Percentiles rank a stretch among this genome's conserved stretches.
Evolutionary conservation across 2,113 vertebrate species (phyloP).

Genomic region (Paraplagusia blochii): DNA sequence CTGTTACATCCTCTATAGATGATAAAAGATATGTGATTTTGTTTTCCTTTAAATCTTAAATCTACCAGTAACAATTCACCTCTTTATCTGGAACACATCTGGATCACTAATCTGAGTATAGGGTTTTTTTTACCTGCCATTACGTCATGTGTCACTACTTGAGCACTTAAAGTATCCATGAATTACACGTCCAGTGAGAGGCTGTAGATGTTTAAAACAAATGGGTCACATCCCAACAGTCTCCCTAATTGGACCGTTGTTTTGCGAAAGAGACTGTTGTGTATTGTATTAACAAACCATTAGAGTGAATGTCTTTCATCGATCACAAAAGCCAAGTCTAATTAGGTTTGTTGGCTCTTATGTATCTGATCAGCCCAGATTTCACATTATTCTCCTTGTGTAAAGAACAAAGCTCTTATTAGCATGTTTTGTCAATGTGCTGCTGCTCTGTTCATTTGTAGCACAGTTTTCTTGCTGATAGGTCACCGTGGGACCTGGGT

Average conservation of each 20-base stretch:
- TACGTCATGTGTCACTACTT: constrained; percentile 50
- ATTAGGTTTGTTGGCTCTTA: constrained; percentile 53
- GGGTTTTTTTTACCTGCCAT: constrained; percentile 34
- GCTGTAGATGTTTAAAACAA: constrained; percentile 69
- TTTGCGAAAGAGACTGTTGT: constrained; percentile 46
- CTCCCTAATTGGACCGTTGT: constrained; percentile 64
- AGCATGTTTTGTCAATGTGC: constrained; percentile 42
- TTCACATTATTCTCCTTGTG: constrained; percentile 41
- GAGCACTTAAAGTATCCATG: constrained; percentile 19
- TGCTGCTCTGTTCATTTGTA: constrained; percentile 26
- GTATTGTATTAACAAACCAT: constrained; percentile 68
- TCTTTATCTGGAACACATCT: constrained; percentile 9
- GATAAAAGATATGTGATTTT: too few species aligned
- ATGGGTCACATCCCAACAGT: constrained; percentile 64
- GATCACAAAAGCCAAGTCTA: constrained; percentile 55
- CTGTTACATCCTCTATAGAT: too few species aligned
- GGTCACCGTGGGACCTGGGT: constrained; percentile 4
- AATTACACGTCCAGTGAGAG: constrained; percentile 44
- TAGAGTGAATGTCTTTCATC: constrained; percentile 64
- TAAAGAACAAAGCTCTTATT: constrained; percentile 59
- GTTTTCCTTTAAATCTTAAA: constrained; percentile 9
- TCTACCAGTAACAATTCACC: constrained; percentile 16
- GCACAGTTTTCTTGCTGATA: constrained; percentile 6
- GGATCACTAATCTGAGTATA: constrained; percentile 12
- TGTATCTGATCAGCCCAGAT: constrained; percentile 48